phyloP scores from a whole-genome alignment of 2,888 invertebrate species.

The Zygaena filipendulae region DNA sequence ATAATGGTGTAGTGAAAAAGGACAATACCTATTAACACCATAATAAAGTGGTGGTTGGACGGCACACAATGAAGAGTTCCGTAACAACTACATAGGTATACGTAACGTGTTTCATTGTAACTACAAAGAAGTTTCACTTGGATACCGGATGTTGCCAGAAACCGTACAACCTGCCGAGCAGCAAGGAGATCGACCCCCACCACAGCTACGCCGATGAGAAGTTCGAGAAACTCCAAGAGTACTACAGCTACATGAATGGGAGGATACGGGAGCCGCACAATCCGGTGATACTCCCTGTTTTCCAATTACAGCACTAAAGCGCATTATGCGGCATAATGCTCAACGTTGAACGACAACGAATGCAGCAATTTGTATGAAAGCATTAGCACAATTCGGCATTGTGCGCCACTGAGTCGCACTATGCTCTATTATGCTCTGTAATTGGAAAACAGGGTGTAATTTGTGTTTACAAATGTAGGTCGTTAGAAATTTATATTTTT shows the following conservation, averaged over 20 bases:
- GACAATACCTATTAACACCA: no score
- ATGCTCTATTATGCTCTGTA: no score
- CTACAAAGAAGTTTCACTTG: neutral
- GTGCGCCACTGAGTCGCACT: no score
- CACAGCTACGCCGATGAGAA: constrained; percentile 52
- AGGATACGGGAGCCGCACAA: constrained; percentile 53
- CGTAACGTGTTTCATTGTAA: neutral
- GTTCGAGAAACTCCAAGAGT: constrained; percentile 44
- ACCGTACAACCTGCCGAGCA: constrained; percentile 47
- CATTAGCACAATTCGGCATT: no score
- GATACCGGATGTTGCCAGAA: constrained; percentile 24
- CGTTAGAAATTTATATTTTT: no score
- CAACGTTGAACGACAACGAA: no score
- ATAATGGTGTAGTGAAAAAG: neutral
- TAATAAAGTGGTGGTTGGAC: no score
- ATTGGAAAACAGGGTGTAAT: no score
- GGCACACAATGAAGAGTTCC: no score
- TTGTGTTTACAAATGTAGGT: no score
- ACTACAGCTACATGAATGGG: constrained; percentile 44
- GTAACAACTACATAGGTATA: neutral
- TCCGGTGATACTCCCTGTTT: constrained; percentile 44
- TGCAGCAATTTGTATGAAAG: neutral
- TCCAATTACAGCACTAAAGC: no score
- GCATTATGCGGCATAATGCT: neutral
- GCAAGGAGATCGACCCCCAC: constrained; percentile 37